A percentile compares a stretch with the other conserved stretches of the same genome.
phyloP scores from a whole-genome alignment of 2,888 invertebrate species.

The Cheilosia vernalis region DNA sequence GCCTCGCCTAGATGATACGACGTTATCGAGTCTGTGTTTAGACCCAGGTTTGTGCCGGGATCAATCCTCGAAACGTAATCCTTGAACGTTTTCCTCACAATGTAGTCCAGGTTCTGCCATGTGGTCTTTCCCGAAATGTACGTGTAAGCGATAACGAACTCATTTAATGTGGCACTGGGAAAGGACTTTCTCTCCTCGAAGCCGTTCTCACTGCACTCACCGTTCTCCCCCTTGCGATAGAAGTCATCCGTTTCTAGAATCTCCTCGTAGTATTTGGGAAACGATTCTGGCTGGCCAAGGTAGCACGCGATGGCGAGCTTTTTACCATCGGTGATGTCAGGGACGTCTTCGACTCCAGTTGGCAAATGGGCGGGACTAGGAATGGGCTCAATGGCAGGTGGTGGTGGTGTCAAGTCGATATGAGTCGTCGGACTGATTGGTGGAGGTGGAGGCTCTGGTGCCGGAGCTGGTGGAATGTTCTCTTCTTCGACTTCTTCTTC shows the following conservation, averaged over 20 bases:
- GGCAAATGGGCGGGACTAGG: constrained; percentile 81
- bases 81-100: constrained; percentile 95
- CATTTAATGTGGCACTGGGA: constrained; percentile 86
- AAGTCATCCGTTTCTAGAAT: constrained; percentile 87
- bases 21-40: constrained; percentile 93
- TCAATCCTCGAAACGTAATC: constrained; percentile 97
- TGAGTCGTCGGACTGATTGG: constrained; percentile 82
- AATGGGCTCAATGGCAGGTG: constrained; percentile 81
- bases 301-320: constrained; percentile 94
- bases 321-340: constrained; percentile 92
- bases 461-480: constrained; percentile 82
- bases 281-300: constrained; percentile 92
- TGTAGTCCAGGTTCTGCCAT: constrained; percentile 97
- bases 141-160: constrained; percentile 93
- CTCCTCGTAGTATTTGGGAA: constrained; percentile 88
- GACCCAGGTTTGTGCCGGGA: constrained; percentile 94
- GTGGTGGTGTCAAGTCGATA: constrained; percentile 83
- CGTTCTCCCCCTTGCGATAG: constrained; percentile 84
- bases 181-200: constrained; percentile 84
- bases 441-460: constrained; percentile 82
- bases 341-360: constrained; percentile 85
- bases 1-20: constrained; percentile 97
- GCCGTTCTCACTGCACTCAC: constrained; percentile 83
- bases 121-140: constrained; percentile 96
- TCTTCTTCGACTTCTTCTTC: constrained; percentile 83